Evolutionary conservation across 2,113 vertebrate species (phyloP).

Genomic region (Lepisosteus osseus): DNA sequence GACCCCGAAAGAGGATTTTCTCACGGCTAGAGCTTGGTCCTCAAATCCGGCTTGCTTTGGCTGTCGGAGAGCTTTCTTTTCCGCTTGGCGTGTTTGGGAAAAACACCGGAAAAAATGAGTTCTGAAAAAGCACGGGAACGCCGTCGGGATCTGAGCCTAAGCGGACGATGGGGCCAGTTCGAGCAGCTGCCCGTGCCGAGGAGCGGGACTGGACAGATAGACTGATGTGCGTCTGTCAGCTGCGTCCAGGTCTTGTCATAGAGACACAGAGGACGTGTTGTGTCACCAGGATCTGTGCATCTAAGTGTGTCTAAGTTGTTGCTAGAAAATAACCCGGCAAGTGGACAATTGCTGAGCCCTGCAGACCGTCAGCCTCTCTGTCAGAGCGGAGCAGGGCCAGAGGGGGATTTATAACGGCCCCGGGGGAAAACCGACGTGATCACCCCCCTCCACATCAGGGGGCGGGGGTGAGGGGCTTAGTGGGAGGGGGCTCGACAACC

Average conservation of each 20-base stretch:
- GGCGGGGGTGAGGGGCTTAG: constrained; percentile 7
- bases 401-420: constrained; percentile 69
- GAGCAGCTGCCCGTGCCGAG: too few relatives aligned
- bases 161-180: too few relatives aligned
- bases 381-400: constrained; percentile 60
- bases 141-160: too few relatives aligned
- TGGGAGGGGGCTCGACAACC: constrained; percentile 31
- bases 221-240: constrained; percentile 36
- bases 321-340: constrained; percentile 49
- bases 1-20: too few relatives aligned
- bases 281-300: constrained; percentile 56
- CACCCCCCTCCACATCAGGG: constrained; percentile 48
- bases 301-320: constrained; percentile 40
- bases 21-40: too few relatives aligned
- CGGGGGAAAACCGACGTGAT: constrained; percentile 61
- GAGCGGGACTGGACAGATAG: too few relatives aligned
- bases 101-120: too few relatives aligned
- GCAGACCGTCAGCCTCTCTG: constrained; percentile 67
- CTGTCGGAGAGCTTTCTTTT: too few relatives aligned
- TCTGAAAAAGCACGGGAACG: too few relatives aligned
- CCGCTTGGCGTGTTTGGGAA: too few relatives aligned
- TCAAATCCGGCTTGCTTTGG: too few relatives aligned
- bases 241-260: constrained; percentile 43
- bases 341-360: constrained; percentile 57
- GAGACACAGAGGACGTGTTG: constrained; percentile 54